These are phyloP conservation scores for Ganaspis brasiliensis DNA, from an alignment of 2,888 invertebrate genomes.

Conservation along the genomic window DNA sequence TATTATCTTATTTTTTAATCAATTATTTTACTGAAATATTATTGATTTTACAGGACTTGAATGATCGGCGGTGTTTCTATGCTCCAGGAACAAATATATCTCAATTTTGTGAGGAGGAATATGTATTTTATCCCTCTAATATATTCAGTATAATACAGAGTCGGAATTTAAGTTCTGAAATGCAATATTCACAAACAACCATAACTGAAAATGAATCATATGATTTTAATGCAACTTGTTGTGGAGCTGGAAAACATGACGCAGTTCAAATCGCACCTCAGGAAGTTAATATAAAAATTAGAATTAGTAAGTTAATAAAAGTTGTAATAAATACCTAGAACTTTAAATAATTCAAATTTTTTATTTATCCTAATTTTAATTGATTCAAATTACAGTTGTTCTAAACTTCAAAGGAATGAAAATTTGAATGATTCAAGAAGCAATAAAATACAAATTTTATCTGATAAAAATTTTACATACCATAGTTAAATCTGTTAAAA, in stretches of 20 bases:
- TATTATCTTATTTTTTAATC: not conserved
- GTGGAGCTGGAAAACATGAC: slow-evolving; percentile 75
- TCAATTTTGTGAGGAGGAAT: not conserved
- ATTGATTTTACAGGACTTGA: slow-evolving; percentile 7
- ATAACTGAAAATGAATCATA: slow-evolving; percentile 15
- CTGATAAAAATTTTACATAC: no score
- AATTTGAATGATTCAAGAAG: no score
- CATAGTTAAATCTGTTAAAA: no score
- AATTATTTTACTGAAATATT: not conserved
- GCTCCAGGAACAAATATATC: not conserved
- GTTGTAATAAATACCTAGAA: not conserved
- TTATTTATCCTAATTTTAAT: not conserved
- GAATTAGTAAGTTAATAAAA: slow-evolving; percentile 86
- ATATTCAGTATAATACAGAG: slow-evolving; percentile 17
- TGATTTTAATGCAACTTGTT: slow-evolving; percentile 17
- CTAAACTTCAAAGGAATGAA: no score
- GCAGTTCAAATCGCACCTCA: slow-evolving; percentile 93
- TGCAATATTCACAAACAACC: slow-evolving; percentile 9
- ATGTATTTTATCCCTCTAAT: slow-evolving; percentile 21
- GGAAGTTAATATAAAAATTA: slow-evolving; percentile 87
- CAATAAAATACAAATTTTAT: no score
- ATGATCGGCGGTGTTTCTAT: slow-evolving; percentile 21
- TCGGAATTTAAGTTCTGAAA: slow-evolving; percentile 25
- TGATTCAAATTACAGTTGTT: no score
- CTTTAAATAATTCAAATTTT: not conserved